phyloP scores from a whole-genome alignment of 1,140 invertebrate species.

The Papilio machaon region DNA sequence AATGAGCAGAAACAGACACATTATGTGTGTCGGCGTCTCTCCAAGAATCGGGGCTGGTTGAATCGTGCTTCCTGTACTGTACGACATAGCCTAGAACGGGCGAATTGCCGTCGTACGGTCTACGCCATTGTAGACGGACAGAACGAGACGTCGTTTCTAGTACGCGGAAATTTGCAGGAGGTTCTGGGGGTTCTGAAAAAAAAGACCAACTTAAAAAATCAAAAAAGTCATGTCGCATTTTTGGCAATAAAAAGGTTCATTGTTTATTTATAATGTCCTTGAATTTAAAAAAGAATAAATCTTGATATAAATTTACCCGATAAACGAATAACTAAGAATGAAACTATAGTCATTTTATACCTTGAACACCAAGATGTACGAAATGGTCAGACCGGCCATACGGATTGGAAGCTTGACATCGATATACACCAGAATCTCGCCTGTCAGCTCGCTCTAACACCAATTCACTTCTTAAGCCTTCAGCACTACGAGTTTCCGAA shows the following conservation, averaged over 20 bases:
- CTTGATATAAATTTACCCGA: too few species aligned
- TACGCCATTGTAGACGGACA: constrained; percentile 88
- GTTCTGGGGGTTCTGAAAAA: constrained; percentile 87
- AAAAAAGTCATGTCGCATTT: too few species aligned
- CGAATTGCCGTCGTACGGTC: constrained; percentile 91
- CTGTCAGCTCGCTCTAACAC: constrained; percentile 86
- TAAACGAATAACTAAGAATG: too few species aligned
- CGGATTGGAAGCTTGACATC: constrained; percentile 91
- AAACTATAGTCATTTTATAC: constrained; percentile 69
- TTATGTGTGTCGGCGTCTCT: constrained; percentile 74
- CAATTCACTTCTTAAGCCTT: constrained; percentile 86
- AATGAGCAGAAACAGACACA: constrained; percentile 67
- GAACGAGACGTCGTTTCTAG: constrained; percentile 87
- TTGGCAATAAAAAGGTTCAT: not conserved
- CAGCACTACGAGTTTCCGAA: constrained; percentile 86
- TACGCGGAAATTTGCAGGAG: constrained; percentile 85
- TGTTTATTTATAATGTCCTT: not conserved
- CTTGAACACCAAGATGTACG: constrained; percentile 92
- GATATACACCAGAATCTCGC: constrained; percentile 92
- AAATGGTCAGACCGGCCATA: constrained; percentile 92
- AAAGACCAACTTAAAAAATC: not conserved
- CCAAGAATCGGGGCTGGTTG: constrained; percentile 69
- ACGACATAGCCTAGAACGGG: constrained; percentile 90
- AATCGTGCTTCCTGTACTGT: constrained; percentile 83
- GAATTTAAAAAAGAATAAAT: too few species aligned